phyloP scores from a whole-genome alignment of 2,113 vertebrate genomes.

The Gulo gulo region DNA sequence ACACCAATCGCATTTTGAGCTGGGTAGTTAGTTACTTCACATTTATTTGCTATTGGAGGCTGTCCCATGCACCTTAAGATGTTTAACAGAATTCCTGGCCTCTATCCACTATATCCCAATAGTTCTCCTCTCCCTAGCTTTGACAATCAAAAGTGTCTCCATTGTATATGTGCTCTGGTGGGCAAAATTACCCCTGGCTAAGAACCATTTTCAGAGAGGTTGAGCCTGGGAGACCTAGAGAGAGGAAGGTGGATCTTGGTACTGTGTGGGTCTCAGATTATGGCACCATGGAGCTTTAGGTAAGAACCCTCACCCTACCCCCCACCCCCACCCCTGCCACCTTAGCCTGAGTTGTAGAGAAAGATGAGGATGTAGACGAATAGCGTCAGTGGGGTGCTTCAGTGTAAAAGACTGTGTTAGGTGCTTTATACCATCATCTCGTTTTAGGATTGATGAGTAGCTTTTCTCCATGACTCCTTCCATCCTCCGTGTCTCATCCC shows the following conservation, averaged over 20 bases:
- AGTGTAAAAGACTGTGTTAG: background rate
- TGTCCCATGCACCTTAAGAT: background rate
- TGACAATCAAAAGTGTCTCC: background rate
- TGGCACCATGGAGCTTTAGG: background rate
- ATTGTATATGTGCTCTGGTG: background rate
- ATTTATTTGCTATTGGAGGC: background rate
- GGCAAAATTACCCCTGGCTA: background rate
- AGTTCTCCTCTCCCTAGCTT: background rate
- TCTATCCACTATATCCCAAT: background rate
- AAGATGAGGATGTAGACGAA: background rate
- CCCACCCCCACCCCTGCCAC: too few species aligned
- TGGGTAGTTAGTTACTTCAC: background rate
- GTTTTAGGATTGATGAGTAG: background rate
- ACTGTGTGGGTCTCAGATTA: background rate
- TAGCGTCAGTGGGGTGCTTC: background rate
- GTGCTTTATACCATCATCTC: background rate
- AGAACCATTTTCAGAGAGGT: background rate
- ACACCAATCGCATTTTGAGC: background rate
- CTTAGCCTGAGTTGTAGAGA: background rate
- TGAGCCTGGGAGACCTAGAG: background rate
- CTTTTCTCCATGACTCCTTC: background rate
- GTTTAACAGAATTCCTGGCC: background rate
- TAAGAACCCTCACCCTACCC: background rate
- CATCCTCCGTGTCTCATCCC: background rate
- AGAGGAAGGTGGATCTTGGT: background rate